These are phyloP conservation scores for Anthrax anthrax DNA, from an alignment of 2,888 invertebrate genomes.

Conservation along the genomic window DNA sequence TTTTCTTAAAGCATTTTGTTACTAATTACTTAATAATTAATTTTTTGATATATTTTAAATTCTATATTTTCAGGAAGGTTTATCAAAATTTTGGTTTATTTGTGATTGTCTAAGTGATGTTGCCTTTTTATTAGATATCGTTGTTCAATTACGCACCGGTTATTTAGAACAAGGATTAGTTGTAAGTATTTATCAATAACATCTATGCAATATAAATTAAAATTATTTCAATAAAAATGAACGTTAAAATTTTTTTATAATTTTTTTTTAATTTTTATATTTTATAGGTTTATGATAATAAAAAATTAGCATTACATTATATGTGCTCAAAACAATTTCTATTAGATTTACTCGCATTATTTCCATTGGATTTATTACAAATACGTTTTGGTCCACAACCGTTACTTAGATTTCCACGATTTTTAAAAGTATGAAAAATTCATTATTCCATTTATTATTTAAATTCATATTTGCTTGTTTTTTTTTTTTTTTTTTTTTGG, in stretches of 20 bases:
- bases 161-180: slow-evolving; percentile 90
- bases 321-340: slow-evolving; percentile 70
- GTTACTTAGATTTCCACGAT: slow-evolving; percentile 74
- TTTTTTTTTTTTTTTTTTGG: too few species aligned
- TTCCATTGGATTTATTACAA: slow-evolving; percentile 80
- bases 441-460: too few species aligned
- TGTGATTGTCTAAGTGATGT: slow-evolving; percentile 78
- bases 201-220: too few species aligned
- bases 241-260: not conserved
- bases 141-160: slow-evolving; percentile 85
- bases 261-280: slow-evolving; percentile 2
- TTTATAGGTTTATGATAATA: slow-evolving; percentile 66
- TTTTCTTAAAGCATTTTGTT: not conserved
- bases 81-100: slow-evolving; percentile 61
- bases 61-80: slow-evolving; percentile 41
- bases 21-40: not conserved
- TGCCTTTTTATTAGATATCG: slow-evolving; percentile 75
- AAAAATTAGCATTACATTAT: slow-evolving; percentile 81
- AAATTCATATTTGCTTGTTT: not conserved
- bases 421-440: slow-evolving; percentile 62
- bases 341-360: slow-evolving; percentile 65
- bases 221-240: too few species aligned
- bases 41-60: slow-evolving; percentile 2
- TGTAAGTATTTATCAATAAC: slow-evolving; percentile 40
- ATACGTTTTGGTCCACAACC: slow-evolving; percentile 69